phyloP scores from a whole-genome alignment of 2,113 vertebrate species.

The Macquaria ambigua region DNA sequence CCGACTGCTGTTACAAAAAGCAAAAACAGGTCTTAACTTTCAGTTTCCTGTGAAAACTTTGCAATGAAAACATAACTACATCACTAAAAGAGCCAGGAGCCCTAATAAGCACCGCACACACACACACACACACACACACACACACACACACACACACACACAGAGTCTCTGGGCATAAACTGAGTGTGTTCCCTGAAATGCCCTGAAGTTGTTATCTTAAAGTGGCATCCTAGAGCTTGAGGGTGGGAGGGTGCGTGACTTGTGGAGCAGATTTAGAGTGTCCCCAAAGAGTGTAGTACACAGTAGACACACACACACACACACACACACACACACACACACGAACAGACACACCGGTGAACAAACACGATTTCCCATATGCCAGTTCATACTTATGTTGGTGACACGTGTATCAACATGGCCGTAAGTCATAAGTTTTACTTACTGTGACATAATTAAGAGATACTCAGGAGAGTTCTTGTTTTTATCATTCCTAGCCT shows the following conservation, averaged over 20 bases:
- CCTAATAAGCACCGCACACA: constrained; percentile 35
- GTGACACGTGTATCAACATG: background rate
- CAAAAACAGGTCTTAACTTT: constrained; percentile 35
- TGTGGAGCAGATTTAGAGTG: constrained; percentile 66
- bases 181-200: constrained; percentile 64
- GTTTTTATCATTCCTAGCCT: constrained; percentile 34
- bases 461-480: constrained; percentile 39
- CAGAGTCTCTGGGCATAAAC: constrained; percentile 49
- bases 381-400: background rate
- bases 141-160: background rate
- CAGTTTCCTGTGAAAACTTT: constrained; percentile 51
- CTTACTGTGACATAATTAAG: constrained; percentile 45
- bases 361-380: background rate
- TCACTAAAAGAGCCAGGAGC: constrained; percentile 36
- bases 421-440: constrained; percentile 29
- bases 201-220: constrained; percentile 75
- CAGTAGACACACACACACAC: background rate
- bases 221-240: constrained; percentile 72
- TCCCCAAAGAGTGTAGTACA: constrained; percentile 47
- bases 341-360: constrained; percentile 3
- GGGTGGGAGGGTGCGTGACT: constrained; percentile 67
- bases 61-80: constrained; percentile 40
- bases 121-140: background rate
- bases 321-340: constrained; percentile 16
- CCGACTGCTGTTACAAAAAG: constrained; percentile 15